Conservation (phyloP, 2,888 invertebrate species). For the Priapulus caudatus region DNA sequence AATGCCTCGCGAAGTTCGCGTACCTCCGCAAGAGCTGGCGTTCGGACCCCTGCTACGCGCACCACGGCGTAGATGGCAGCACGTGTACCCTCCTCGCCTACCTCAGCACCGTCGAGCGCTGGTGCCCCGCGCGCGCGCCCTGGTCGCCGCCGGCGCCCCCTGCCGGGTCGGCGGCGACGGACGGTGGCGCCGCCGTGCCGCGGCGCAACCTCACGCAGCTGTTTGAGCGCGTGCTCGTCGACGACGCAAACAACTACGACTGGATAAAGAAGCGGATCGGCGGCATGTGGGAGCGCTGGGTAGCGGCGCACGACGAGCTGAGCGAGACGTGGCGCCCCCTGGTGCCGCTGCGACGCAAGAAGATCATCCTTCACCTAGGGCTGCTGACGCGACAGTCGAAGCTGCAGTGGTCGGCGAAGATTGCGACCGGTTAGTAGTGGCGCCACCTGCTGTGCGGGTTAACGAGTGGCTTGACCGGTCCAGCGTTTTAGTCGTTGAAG, state of each 20-base stretch:
- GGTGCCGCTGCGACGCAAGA: too few relatives aligned
- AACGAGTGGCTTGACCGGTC: too few relatives aligned
- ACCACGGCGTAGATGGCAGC: conserved; percentile 39
- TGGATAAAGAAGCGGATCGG: not conserved
- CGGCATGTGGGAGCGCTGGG: conserved; percentile 1
- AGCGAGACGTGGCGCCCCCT: too few relatives aligned
- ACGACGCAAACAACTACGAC: not conserved
- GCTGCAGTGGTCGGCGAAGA: not conserved
- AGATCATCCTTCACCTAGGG: not conserved
- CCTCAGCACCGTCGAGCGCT: conserved; percentile 38
- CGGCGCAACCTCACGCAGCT: not conserved
- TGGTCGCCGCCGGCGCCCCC: not conserved
- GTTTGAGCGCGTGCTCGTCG: too few relatives aligned
- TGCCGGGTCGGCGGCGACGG: not conserved
- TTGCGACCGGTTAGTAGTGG: too few relatives aligned
- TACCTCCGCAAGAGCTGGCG: conserved; percentile 30
- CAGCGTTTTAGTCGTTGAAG: too few relatives aligned
- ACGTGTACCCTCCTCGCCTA: conserved; percentile 40
- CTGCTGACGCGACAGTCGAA: not conserved
- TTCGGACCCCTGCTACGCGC: conserved; percentile 38
- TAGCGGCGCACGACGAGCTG: too few relatives aligned
- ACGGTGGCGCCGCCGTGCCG: not conserved
- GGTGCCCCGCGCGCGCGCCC: conserved; percentile 33
- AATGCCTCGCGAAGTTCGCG: not conserved
- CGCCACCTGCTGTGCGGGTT: too few relatives aligned